phyloP scores from a whole-genome alignment of 2,113 vertebrate species.

The Pelobates fuscus region DNA sequence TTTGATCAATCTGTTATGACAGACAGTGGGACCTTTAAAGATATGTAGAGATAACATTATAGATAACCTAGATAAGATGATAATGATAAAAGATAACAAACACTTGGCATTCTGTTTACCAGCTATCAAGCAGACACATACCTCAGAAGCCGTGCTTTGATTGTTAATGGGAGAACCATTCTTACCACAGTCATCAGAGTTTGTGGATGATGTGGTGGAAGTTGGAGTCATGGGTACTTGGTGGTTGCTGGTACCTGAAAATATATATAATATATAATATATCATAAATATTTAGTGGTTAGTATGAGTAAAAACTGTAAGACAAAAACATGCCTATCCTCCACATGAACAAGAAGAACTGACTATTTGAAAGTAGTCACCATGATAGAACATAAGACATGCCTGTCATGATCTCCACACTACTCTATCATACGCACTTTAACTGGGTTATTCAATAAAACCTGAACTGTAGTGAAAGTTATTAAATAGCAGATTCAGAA shows the following conservation, averaged over 20 bases:
- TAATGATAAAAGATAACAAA: constrained; percentile 70
- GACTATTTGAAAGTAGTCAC: no score
- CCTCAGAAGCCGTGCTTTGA: constrained; percentile 76
- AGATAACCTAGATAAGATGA: constrained; percentile 77
- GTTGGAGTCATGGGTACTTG: constrained; percentile 95
- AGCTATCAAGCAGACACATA: constrained; percentile 64
- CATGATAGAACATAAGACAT: no score
- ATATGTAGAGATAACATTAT: constrained; percentile 75
- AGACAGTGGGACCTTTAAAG: constrained; percentile 67
- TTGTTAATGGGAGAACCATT: constrained; percentile 84
- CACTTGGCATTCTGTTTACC: constrained; percentile 40
- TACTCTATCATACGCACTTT: no score
- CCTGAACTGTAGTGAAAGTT: no score
- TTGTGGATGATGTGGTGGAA: constrained; percentile 93
- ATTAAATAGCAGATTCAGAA: no score
- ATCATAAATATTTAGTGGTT: background rate
- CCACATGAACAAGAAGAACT: no score
- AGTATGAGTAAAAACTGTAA: no score
- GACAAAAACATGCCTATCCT: no score
- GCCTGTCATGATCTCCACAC: no score
- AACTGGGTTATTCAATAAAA: no score
- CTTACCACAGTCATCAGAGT: constrained; percentile 94
- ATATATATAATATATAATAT: background rate
- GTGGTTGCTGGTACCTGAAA: constrained; percentile 84
- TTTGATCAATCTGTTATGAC: constrained; percentile 39